Conservation (phyloP, 1,140 invertebrate genomes). For the Bombus waltoni region DNA sequence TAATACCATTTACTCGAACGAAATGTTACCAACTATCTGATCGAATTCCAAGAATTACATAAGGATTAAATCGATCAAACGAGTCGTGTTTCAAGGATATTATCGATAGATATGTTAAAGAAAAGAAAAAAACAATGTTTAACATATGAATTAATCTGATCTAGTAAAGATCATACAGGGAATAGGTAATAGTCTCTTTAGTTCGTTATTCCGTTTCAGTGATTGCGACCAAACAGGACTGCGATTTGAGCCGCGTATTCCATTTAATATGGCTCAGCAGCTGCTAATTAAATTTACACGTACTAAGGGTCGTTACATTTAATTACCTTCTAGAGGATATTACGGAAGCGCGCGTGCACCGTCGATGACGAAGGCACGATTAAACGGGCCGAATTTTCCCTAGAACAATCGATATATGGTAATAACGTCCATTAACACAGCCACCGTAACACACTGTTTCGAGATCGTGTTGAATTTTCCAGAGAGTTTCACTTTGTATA, state of each 20-base stretch:
- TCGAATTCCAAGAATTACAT: too few relatives aligned
- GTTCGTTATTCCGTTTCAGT: background rate
- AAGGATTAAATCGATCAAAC: too few relatives aligned
- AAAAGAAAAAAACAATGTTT: too few relatives aligned
- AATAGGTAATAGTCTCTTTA: too few relatives aligned
- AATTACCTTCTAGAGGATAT: slow-evolving; percentile 19
- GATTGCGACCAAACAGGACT: background rate
- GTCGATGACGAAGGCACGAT: slow-evolving; percentile 1
- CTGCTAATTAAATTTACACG: slow-evolving; percentile 40
- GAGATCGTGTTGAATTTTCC: background rate
- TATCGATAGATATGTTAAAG: too few relatives aligned
- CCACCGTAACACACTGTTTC: background rate
- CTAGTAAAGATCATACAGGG: too few relatives aligned
- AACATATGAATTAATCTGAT: too few relatives aligned
- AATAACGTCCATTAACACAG: background rate
- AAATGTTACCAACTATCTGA: too few relatives aligned
- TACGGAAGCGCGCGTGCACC: background rate
- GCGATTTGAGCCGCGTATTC: background rate
- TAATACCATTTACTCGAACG: too few relatives aligned
- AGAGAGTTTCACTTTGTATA: background rate
- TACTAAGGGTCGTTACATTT: slow-evolving; percentile 18
- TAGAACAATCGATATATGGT: background rate
- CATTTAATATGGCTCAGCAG: slow-evolving; percentile 25
- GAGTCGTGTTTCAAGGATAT: too few relatives aligned
- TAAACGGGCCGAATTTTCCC: background rate